Percentiles rank a stretch among this genome's conserved stretches.
Evolutionary conservation across 1,140 invertebrate species (phyloP).

Genomic region (Saccostrea echinata): DNA sequence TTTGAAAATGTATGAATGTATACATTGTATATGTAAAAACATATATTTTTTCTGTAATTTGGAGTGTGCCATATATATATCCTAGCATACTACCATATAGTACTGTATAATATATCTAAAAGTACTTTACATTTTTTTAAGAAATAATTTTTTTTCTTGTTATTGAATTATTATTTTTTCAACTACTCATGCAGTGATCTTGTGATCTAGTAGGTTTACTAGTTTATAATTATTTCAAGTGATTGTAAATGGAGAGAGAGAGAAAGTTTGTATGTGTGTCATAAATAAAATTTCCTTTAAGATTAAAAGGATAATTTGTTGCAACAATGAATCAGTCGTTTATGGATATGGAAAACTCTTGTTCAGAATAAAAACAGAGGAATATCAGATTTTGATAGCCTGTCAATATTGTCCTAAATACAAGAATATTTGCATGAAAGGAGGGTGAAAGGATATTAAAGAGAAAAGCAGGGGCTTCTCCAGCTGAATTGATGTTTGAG

Average conservation of each 20-base stretch:
- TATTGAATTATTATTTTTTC: too few species aligned
- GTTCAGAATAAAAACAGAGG: neutral
- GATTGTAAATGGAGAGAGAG: too few species aligned
- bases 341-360: neutral
- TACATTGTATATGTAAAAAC: neutral
- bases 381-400: conserved; percentile 3
- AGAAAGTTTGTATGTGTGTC: too few species aligned
- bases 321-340: neutral
- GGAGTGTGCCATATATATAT: neutral
- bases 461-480: neutral
- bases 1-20: neutral
- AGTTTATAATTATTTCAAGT: too few species aligned
- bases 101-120: neutral
- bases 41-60: neutral
- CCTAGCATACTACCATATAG: neutral
- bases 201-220: too few species aligned
- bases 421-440: neutral
- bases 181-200: too few species aligned
- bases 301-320: too few species aligned
- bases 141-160: too few species aligned
- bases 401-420: neutral
- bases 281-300: too few species aligned
- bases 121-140: too few species aligned
- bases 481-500: neutral
- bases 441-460: neutral